These are phyloP conservation scores for Zonotrichia albicollis DNA, from an alignment of 2,797 vertebrate genomes.

Conservation along the genomic window DNA sequence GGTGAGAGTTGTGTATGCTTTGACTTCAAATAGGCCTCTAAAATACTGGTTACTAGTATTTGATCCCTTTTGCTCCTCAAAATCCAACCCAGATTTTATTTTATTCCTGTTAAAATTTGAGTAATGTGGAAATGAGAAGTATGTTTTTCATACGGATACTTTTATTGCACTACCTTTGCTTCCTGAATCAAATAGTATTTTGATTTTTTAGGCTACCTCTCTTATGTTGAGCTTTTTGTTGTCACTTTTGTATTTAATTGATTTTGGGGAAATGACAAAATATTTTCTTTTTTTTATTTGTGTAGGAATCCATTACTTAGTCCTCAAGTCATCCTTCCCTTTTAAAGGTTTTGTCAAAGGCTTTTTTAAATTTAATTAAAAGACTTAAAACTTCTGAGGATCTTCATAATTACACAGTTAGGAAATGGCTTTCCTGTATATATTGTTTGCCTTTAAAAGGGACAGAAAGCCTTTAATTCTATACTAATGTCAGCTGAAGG, in stretches of 20 bases:
- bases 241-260: background rate
- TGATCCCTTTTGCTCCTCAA: background rate
- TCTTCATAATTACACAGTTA: background rate
- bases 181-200: background rate
- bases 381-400: background rate
- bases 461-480: background rate
- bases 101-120: background rate
- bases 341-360: background rate
- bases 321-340: background rate
- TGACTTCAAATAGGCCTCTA: background rate
- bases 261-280: background rate
- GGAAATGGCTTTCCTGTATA: background rate
- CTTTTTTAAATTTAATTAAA: background rate
- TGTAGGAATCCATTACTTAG: background rate
- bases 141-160: background rate
- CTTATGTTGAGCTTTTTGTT: background rate
- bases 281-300: background rate
- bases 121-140: background rate
- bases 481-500: background rate
- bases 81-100: background rate
- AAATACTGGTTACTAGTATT: background rate
- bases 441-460: background rate
- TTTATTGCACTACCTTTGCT: background rate
- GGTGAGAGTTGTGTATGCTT: background rate
- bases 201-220: slow-evolving; percentile 20